Conservation (phyloP, 2,888 invertebrate genomes). For the Gryllus longicercus region DNA sequence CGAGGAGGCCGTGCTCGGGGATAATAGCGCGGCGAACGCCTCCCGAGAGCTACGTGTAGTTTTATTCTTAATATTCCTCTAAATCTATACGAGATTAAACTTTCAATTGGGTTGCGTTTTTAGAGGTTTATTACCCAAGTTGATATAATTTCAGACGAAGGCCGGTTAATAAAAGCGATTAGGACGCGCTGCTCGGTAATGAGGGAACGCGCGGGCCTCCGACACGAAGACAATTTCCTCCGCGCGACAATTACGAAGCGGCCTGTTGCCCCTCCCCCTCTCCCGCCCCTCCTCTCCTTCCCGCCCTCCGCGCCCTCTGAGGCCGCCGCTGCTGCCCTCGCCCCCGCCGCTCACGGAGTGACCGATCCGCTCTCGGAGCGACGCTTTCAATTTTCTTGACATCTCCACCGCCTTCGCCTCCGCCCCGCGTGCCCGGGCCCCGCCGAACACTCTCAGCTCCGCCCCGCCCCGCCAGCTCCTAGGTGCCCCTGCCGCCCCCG, state of each 20-base stretch:
- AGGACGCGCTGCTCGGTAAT: background rate
- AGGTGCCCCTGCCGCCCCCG: too few relatives aligned
- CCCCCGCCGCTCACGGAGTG: too few relatives aligned
- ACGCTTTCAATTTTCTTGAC: too few relatives aligned
- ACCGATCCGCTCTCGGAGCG: too few relatives aligned
- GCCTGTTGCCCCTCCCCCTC: background rate
- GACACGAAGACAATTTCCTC: constrained; percentile 17
- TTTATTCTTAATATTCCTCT: constrained; percentile 8
- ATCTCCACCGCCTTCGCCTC: too few relatives aligned
- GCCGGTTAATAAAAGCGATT: constrained; percentile 17
- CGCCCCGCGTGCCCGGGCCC: too few relatives aligned
- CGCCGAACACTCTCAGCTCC: too few relatives aligned
- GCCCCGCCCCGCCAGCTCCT: too few relatives aligned
- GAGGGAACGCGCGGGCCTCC: background rate
- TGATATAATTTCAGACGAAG: background rate
- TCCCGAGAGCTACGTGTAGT: background rate
- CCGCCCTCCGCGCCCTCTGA: too few relatives aligned
- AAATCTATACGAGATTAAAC: constrained; percentile 9
- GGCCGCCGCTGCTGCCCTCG: too few relatives aligned
- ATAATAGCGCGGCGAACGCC: background rate
- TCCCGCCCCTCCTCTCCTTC: background rate
- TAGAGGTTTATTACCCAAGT: constrained; percentile 10
- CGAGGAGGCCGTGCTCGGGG: background rate
- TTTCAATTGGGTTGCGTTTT: constrained; percentile 10
- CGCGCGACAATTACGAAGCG: background rate